Percentiles rank a stretch among this genome's conserved stretches.
phyloP scores from a whole-genome alignment of 2,113 vertebrate genomes.

The Orthonyx spaldingii region DNA sequence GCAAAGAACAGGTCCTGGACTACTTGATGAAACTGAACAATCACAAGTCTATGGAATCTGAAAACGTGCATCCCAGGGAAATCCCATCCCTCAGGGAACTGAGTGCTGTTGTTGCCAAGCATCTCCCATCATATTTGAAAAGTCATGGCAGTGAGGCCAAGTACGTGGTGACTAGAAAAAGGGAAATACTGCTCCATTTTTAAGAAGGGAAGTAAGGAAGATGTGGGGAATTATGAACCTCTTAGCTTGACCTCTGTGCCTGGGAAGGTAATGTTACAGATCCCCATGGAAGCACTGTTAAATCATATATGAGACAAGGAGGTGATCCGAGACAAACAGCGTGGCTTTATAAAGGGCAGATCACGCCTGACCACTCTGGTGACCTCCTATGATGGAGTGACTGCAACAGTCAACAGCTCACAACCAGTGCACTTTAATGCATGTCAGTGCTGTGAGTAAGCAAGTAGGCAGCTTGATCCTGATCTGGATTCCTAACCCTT shows the following conservation, averaged over 20 bases:
- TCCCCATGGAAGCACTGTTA: not conserved
- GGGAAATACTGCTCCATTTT: not conserved
- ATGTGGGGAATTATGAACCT: not conserved
- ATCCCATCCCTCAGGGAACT: not conserved
- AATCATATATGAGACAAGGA: not conserved
- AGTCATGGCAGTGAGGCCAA: not conserved
- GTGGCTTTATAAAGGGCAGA: not conserved
- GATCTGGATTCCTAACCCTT: not conserved
- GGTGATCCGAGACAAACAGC: not conserved
- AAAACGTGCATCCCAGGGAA: not conserved
- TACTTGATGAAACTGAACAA: not conserved
- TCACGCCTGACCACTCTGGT: not conserved
- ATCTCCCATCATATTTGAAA: not conserved
- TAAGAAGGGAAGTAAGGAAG: not conserved
- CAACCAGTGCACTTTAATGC: not conserved
- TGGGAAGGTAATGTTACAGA: not conserved
- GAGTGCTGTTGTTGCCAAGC: not conserved
- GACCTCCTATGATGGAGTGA: not conserved
- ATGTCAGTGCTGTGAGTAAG: fast-evolving
- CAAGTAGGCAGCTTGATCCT: not conserved
- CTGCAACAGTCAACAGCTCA: not conserved
- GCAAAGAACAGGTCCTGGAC: not conserved
- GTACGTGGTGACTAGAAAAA: not conserved
- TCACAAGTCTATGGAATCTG: not conserved
- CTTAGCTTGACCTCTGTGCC: not conserved